Base-by-base conservation (phyloP, 2,888 invertebrate genomes). In the Pseudoips prasinana region DNA sequence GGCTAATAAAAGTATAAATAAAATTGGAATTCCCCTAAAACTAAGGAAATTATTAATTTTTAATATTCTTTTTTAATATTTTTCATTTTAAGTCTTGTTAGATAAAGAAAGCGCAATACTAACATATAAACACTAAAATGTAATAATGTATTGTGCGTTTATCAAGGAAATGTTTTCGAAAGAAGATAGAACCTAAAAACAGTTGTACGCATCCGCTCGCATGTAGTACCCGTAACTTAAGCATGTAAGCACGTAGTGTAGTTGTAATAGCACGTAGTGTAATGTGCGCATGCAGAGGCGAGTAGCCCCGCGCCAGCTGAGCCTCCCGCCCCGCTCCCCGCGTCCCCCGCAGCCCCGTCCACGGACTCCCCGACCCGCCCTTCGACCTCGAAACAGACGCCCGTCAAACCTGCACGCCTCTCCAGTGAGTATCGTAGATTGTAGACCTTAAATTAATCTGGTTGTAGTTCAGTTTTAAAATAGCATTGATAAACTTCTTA, bases 211-310 rank as follows among this genome's bases (percentile, higher is more conserved):
- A 32, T 39, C 34, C 45, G 29, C 38, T 54, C 46, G 56, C 52
- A 55, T 61, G 71, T 61, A 57, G 39, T 44, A 33, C 39, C 48
- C 29, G 47, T 51, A 51, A 45, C 45, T 49, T 57, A 48, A 47
- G 76, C 71, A 74, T 73, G 73, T 57, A 61, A 52, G 73, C 66
- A 68, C 66, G 76, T 77, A 79, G 79, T 53, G 66, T 82, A 79
- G 76, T 47, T 61, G 63, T 82, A 82, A 83, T 74, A 72, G 86
- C 86, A 85, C 85, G 84, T 86, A 86, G 86, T 69, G 71, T 75
- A 47, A 62, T 76, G 69, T 79, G 64, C 79, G 85, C 86, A 86
- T 85, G 87, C 84, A 86, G 86, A 77, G 58, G 55, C 20, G 4
- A 20, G 20, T n/a, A 20, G n/a, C 2, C 56, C 61, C 39, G 44